Evolutionary conservation across 1,140 invertebrate genomes (phyloP).

Genomic region (Bilobella aurantiaca): DNA sequence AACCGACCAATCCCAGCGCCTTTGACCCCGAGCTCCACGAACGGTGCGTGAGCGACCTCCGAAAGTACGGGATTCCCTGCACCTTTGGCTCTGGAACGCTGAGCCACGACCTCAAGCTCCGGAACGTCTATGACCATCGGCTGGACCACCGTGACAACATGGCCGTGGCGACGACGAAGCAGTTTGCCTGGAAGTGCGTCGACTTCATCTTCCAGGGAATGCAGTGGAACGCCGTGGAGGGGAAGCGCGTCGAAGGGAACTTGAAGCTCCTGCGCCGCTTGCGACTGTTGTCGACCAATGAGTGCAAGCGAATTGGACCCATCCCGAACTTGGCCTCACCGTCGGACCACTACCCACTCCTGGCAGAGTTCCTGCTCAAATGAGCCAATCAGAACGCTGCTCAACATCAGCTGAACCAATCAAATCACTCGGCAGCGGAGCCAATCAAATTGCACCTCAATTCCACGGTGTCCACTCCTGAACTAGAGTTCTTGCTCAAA

Average conservation of each 20-base stretch:
- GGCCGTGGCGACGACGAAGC: constrained; percentile 57
- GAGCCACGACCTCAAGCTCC: constrained; percentile 38
- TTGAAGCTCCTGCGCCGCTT: constrained; percentile 52
- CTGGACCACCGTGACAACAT: constrained; percentile 36
- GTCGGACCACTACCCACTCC: constrained; percentile 65
- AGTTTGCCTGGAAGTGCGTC: constrained; percentile 63
- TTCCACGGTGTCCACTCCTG: too few relatives aligned
- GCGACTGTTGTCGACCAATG: constrained; percentile 49
- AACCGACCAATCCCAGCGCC: too few relatives aligned
- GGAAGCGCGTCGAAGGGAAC: constrained; percentile 35
- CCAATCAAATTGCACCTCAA: too few relatives aligned
- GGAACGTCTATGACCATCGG: constrained; percentile 37
- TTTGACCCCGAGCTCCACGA: too few relatives aligned
- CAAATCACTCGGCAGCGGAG: too few relatives aligned
- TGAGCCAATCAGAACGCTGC: background rate
- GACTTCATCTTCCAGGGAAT: constrained; percentile 66
- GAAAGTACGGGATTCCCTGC: background rate
- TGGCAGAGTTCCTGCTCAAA: constrained; percentile 48
- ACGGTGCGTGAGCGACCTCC: background rate
- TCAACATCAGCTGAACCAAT: too few relatives aligned
- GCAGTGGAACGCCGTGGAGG: constrained; percentile 16
- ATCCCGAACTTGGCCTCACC: constrained; percentile 63
- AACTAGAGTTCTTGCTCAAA: too few relatives aligned
- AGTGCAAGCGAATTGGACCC: constrained; percentile 48
- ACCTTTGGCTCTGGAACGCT: constrained; percentile 35